phyloP scores from a whole-genome alignment of 2,888 invertebrate genomes.

The Caradrina clavipalpis region DNA sequence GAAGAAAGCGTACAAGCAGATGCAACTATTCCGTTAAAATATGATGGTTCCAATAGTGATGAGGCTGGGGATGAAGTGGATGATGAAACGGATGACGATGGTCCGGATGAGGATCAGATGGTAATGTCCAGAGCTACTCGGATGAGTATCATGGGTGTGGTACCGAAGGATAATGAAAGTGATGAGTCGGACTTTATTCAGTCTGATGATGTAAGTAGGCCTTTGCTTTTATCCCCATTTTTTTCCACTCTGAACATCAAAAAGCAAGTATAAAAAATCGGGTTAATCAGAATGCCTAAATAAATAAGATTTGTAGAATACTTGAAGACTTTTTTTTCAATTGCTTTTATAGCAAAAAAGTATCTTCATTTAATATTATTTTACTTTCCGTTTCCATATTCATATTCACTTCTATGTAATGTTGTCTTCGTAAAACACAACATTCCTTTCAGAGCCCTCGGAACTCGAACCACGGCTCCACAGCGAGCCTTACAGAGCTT shows the following conservation, averaged over 20 bases:
- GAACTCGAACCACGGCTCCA: constrained; percentile 65
- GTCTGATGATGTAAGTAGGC: constrained; percentile 84
- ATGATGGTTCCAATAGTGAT: constrained; percentile 35
- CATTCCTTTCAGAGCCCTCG: constrained; percentile 66
- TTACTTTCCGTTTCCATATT: too few relatives aligned
- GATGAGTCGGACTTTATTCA: constrained; percentile 87
- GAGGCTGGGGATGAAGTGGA: constrained; percentile 25
- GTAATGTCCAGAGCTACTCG: constrained; percentile 87
- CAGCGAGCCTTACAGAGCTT: constrained; percentile 66
- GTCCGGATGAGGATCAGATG: constrained; percentile 84
- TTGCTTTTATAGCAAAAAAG: too few relatives aligned
- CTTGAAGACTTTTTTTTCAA: too few relatives aligned
- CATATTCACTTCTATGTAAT: too few relatives aligned
- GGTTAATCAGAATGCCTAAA: too few relatives aligned
- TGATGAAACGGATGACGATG: constrained; percentile 71
- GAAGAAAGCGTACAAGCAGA: constrained; percentile 25
- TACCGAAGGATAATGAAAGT: constrained; percentile 82
- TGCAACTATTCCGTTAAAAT: constrained; percentile 32
- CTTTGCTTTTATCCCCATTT: background rate
- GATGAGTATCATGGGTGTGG: constrained; percentile 87
- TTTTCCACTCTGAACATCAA: background rate
- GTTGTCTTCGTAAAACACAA: background rate
- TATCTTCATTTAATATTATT: too few relatives aligned
- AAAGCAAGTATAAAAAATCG: too few relatives aligned
- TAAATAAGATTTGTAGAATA: too few relatives aligned